Evolutionary conservation across 2,797 vertebrate species (phyloP), one percentile per base, ranked within the genome.

Genomic region (Anabas testudineus): DNA sequence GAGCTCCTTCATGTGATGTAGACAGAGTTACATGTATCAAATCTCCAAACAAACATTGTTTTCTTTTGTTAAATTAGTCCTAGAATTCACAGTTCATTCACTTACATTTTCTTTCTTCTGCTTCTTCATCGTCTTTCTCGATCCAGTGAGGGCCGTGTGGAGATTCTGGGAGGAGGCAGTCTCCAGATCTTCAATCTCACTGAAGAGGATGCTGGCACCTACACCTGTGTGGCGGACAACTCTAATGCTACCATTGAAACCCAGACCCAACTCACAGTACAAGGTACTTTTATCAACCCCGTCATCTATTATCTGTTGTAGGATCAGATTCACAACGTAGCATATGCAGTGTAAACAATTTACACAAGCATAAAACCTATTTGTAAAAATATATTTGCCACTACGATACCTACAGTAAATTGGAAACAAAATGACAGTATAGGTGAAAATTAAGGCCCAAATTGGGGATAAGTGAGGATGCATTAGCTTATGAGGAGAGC

Each of bases 211-310:
- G 91, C 84, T 0, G 97, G 97, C 9, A 88, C 91, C 9, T 99
- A 98, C 67, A 93, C 90, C 80, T 99, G 98, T 85, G 62, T 95
- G 67, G 97, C 92, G 0, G 95, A 96, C 34, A 96, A 91, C 0
- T 83, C 83, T 32, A 99, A 99, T 4, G 85, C 93, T 58, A 96
- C 96, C 2, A 80, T 95, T 15, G 93, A 95, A 78, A 94, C 95
- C 16, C 95, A 95, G 73, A 95, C 95, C 19, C 95, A 97, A 32
- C 95, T 99, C 74, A 73, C 79, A 1, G 75, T 99, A 18, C 96
- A 97, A 95, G 97, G 98, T 99, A 95, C 69, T 21, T 2, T 32
- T 12, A 43, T 15, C 32, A 24, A 16, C 21, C 37, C 22, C 45
- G 8, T 9, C 1, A 0, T 48, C 24, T 32, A 2, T 30, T 55